Percentiles rank a stretch among this genome's conserved stretches.
Evolutionary conservation across 2,797 vertebrate genomes (phyloP).

Genomic region (Oreochromis mossambicus): DNA sequence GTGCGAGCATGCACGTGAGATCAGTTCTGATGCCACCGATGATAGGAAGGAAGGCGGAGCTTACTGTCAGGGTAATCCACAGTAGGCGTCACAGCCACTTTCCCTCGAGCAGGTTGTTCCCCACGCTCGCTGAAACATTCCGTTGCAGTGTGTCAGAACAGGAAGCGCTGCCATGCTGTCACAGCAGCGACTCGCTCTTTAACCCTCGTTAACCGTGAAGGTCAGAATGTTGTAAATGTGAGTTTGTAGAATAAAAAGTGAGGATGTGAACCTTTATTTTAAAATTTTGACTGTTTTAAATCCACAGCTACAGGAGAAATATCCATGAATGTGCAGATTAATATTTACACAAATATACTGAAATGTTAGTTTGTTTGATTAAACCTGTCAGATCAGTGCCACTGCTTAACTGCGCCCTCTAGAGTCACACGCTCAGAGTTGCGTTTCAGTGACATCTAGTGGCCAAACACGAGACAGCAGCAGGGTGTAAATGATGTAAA

Average conservation of each 20-base stretch:
- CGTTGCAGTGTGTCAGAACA: not conserved
- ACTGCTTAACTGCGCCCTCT: not conserved
- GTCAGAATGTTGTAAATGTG: not conserved
- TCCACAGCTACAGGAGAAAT: not conserved
- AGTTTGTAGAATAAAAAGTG: not conserved
- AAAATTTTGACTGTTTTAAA: not conserved
- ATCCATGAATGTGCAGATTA: not conserved
- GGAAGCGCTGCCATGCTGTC: not conserved
- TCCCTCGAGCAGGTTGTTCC: not conserved
- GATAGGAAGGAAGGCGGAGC: not conserved
- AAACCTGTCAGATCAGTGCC: not conserved
- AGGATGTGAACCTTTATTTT: not conserved
- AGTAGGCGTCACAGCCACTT: not conserved
- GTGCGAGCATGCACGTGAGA: not conserved
- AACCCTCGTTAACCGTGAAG: not conserved
- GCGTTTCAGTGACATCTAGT: not conserved
- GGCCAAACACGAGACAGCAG: not conserved
- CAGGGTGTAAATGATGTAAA: not conserved
- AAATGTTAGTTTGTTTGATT: not conserved
- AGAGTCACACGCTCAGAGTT: not conserved
- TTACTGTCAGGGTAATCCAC: not conserved
- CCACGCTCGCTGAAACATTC: not conserved
- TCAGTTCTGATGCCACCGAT: not conserved
- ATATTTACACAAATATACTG: not conserved
- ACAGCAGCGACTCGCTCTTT: not conserved